These are phyloP conservation scores for Standfussiana lucernea DNA, from an alignment of 2,888 invertebrate species.

Conservation along the genomic window DNA sequence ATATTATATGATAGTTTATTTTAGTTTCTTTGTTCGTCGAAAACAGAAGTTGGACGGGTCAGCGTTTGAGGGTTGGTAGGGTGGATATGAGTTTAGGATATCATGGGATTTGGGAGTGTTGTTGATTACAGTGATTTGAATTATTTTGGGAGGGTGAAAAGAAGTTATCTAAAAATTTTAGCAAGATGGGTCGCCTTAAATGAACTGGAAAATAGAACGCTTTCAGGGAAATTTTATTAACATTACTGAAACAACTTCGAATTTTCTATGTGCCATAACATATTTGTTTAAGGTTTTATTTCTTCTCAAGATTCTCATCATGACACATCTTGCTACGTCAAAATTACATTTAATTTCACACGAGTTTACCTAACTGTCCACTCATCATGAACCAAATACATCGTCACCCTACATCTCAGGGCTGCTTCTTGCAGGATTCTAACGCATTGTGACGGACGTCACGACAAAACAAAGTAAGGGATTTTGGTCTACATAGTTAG, in stretches of 20 bases:
- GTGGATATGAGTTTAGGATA: constrained; percentile 25
- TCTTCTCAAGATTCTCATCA: neutral
- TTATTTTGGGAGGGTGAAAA: neutral
- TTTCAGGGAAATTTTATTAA: neutral
- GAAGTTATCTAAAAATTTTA: neutral
- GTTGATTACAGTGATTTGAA: neutral
- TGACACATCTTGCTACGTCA: neutral
- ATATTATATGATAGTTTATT: constrained; percentile 91
- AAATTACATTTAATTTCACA: neutral
- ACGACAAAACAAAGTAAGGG: constrained; percentile 80
- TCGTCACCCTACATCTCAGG: constrained; percentile 60
- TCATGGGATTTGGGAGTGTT: constrained; percentile 16
- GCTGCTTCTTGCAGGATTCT: constrained; percentile 59
- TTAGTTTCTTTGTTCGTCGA: constrained; percentile 73
- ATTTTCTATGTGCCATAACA: neutral
- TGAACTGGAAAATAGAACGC: neutral
- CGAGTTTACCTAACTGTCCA: neutral
- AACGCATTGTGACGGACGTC: constrained; percentile 69
- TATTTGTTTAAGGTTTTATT: neutral
- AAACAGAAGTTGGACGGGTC: constrained; percentile 74
- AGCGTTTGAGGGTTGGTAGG: constrained; percentile 71
- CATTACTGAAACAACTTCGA: neutral
- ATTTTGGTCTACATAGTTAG: constrained; percentile 90
- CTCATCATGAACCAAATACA: neutral
- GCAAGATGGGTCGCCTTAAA: neutral